phyloP scores from a whole-genome alignment of 1,140 invertebrate genomes.

The Aplysia californica region DNA sequence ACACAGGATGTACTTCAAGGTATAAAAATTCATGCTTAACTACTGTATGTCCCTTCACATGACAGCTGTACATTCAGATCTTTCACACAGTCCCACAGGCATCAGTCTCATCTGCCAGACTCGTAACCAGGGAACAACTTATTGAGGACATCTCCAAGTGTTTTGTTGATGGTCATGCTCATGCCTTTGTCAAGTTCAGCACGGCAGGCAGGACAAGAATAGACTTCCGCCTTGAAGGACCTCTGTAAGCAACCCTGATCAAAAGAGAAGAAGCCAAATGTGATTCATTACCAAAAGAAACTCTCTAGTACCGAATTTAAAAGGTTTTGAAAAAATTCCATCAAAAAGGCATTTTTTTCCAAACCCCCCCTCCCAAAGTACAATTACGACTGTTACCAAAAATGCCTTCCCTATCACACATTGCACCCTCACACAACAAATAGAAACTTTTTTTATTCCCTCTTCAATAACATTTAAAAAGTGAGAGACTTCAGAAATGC shows the following conservation, averaged over 20 bases:
- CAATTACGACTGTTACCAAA: no score
- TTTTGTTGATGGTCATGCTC: conserved; percentile 72
- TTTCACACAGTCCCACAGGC: no score
- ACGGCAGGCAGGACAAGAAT: conserved; percentile 78
- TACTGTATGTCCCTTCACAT: no score
- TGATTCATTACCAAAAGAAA: not conserved
- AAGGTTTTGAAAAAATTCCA: not conserved
- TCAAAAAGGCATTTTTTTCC: no score
- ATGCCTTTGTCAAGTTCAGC: conserved; percentile 73
- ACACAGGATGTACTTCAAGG: no score
- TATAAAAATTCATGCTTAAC: no score
- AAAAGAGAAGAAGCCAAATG: conserved; percentile 15
- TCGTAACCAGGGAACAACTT: conserved; percentile 77
- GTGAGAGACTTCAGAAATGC: not conserved
- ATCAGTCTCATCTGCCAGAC: conserved; percentile 62
- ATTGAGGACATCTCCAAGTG: conserved; percentile 71
- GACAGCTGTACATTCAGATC: no score
- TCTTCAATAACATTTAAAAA: not conserved
- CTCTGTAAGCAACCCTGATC: conserved; percentile 74
- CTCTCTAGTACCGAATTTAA: not conserved
- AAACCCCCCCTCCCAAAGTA: no score
- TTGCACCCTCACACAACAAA: no score
- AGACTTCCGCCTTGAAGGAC: conserved; percentile 77
- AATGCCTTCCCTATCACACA: no score
- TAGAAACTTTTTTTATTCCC: not conserved